Conservation (phyloP, 2,888 invertebrate species). For the Dryadula phaetusa region DNA sequence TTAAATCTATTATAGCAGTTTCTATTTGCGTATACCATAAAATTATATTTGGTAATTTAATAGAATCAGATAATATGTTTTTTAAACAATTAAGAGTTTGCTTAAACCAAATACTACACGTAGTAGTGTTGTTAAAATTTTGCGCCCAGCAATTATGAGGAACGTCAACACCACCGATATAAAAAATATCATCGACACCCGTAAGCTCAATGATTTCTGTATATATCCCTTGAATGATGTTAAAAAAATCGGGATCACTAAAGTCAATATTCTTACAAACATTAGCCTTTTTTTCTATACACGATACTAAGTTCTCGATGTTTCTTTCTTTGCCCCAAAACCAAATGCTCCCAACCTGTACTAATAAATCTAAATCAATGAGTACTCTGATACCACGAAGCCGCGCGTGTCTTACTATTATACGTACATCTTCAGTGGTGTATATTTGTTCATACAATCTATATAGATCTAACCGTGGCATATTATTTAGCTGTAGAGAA, state of each 20-base stretch:
- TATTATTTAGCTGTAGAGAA: slow-evolving; percentile 90
- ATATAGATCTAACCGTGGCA: slow-evolving; percentile 89
- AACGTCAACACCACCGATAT: slow-evolving; percentile 90
- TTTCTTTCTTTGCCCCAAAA: slow-evolving; percentile 88
- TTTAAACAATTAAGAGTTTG: slow-evolving; percentile 86
- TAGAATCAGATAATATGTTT: slow-evolving; percentile 82
- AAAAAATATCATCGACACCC: slow-evolving; percentile 90
- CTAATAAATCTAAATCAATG: slow-evolving; percentile 94
- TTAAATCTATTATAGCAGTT: slow-evolving; percentile 59
- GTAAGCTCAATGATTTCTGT: slow-evolving; percentile 89
- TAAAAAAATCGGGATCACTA: slow-evolving; percentile 87
- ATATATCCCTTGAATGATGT: slow-evolving; percentile 88
- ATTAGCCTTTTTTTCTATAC: slow-evolving; percentile 86
- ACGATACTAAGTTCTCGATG: slow-evolving; percentile 88
- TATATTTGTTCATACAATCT: slow-evolving; percentile 93
- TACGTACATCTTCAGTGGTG: slow-evolving; percentile 86
- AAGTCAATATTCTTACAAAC: slow-evolving; percentile 92
- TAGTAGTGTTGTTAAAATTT: slow-evolving; percentile 85
- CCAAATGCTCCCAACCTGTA: slow-evolving; percentile 93
- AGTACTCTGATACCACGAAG: slow-evolving; percentile 93
- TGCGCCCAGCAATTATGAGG: slow-evolving; percentile 89
- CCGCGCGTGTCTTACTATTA: slow-evolving; percentile 90
- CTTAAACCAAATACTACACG: slow-evolving; percentile 88
- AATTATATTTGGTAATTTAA: slow-evolving; percentile 61
- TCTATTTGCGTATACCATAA: slow-evolving; percentile 64